Conservation (phyloP, 2,888 invertebrate species). For the Parelbella ahira region DNA sequence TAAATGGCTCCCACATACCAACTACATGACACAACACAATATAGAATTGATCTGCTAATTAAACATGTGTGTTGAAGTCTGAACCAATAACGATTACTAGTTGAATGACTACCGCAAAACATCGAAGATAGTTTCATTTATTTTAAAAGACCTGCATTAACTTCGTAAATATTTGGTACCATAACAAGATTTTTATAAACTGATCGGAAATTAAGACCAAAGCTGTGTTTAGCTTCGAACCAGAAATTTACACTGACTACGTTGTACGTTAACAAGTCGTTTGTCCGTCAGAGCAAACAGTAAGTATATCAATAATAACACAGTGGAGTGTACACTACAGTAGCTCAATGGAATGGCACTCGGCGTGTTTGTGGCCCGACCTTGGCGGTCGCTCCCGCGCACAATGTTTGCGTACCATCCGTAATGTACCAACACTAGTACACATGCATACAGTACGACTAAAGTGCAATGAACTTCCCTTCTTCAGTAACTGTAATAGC, state of each 20-base stretch:
- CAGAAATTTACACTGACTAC: no score
- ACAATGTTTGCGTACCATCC: constrained; percentile 17
- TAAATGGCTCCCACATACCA: constrained; percentile 11
- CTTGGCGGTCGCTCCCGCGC: constrained; percentile 19
- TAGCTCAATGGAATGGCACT: constrained; percentile 17
- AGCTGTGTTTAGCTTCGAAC: no score
- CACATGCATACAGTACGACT: neutral
- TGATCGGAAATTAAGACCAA: no score
- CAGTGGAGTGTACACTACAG: constrained; percentile 2
- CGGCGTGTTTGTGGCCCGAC: constrained; percentile 11
- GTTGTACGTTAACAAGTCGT: no score
- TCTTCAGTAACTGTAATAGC: no score
- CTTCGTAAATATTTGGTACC: no score
- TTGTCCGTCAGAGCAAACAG: constrained; percentile 3
- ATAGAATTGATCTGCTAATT: constrained; percentile 1
- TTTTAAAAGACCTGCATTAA: no score
- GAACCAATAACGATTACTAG: no score
- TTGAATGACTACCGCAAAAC: no score
- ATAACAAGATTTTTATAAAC: no score
- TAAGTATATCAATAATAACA: no score
- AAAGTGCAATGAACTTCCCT: constrained; percentile 17
- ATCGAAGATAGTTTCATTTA: no score
- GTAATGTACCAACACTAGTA: constrained; percentile 14
- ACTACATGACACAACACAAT: neutral
- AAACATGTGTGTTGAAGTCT: neutral